A percentile compares a stretch with the other conserved stretches of the same genome.
Conservation (phyloP, 2,113 vertebrate genomes). For the Antechinus stuartii region DNA sequence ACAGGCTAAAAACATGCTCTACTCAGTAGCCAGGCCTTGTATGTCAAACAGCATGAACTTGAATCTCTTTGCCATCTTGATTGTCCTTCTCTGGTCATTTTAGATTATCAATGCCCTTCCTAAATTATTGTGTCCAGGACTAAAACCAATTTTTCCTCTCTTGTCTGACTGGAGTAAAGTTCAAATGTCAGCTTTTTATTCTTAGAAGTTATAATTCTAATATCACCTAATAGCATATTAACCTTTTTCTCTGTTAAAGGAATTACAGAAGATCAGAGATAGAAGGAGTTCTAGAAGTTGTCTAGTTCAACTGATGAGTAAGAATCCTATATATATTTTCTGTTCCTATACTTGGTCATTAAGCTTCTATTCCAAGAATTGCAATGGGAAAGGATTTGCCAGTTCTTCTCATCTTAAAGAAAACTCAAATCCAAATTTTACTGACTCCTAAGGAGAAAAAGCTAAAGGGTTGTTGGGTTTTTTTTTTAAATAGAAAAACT, state of each 20-base stretch:
- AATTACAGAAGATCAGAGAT: background rate
- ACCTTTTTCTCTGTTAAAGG: background rate
- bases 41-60: background rate
- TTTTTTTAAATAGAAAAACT: background rate
- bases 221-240: background rate
- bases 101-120: background rate
- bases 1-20: background rate
- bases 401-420: background rate
- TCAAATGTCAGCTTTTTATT: background rate
- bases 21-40: background rate
- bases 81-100: background rate
- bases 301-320: background rate
- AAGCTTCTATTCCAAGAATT: background rate
- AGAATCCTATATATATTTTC: background rate
- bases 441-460: background rate
- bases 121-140: background rate
- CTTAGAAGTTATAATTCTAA: background rate
- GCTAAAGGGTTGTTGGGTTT: background rate
- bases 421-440: background rate
- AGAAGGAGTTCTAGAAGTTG: background rate
- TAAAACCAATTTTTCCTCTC: background rate
- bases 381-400: background rate
- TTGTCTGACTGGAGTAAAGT: background rate
- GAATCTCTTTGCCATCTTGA: background rate
- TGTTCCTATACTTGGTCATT: background rate